phyloP scores from a whole-genome alignment of 1,140 invertebrate species.

The Papilio aristodemus region DNA sequence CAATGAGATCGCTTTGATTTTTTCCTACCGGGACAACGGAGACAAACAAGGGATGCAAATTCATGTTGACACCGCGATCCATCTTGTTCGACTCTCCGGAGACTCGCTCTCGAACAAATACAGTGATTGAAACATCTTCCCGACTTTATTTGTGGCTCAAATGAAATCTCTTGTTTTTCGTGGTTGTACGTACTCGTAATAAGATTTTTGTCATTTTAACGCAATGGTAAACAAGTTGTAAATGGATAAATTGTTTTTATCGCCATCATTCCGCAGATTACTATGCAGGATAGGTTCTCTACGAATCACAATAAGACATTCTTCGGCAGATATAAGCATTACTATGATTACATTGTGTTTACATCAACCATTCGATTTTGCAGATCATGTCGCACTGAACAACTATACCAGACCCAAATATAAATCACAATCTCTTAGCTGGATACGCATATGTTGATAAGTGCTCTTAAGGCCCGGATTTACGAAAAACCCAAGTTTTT shows the following conservation, averaged over 20 bases:
- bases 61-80: constrained; percentile 78
- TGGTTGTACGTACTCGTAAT: constrained; percentile 24
- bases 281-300: too few relatives aligned
- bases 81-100: constrained; percentile 75
- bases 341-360: too few relatives aligned
- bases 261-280: too few relatives aligned
- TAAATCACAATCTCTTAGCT: too few relatives aligned
- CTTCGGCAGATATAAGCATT: too few relatives aligned
- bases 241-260: background rate
- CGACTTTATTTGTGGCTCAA: constrained; percentile 62
- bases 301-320: too few relatives aligned
- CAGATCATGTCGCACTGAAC: too few relatives aligned
- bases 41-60: constrained; percentile 80
- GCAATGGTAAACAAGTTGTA: constrained; percentile 20
- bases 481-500: too few relatives aligned
- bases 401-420: too few relatives aligned
- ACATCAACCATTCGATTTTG: too few relatives aligned
- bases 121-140: constrained; percentile 67
- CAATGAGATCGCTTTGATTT: constrained; percentile 78
- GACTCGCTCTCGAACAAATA: constrained; percentile 72
- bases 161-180: constrained; percentile 53
- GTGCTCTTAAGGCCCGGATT: too few relatives aligned
- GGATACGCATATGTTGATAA: too few relatives aligned
- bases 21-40: constrained; percentile 65
- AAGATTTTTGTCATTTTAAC: constrained; percentile 1